phyloP scores from a whole-genome alignment of 2,113 vertebrate genomes.

The Callionymus lyra region DNA sequence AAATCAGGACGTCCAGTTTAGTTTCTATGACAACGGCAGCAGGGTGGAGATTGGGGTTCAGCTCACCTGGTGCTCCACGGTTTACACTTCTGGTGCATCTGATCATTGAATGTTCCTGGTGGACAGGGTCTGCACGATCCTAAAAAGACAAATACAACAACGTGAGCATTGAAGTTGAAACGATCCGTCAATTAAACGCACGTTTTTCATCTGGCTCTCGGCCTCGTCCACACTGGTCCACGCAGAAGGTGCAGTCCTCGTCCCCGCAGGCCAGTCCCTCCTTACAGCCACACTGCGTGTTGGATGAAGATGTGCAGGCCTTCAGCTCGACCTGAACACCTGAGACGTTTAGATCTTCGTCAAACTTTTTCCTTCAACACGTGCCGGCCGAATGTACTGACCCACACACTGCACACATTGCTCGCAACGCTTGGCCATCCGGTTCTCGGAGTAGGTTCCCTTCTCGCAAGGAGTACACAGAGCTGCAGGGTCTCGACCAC shows the following conservation, averaged over 20 bases:
- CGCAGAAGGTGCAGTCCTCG: constrained; percentile 33
- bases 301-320: constrained; percentile 23
- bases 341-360: constrained; percentile 8
- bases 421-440: rapidly evolving
- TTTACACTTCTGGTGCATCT: constrained; percentile 52
- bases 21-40: not conserved
- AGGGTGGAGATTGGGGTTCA: not conserved
- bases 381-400: not conserved
- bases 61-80: constrained; percentile 48
- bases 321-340: constrained; percentile 20
- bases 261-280: constrained; percentile 45
- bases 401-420: constrained; percentile 54
- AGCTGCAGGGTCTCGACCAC: not conserved
- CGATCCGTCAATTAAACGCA: constrained; percentile 27
- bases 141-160: constrained; percentile 9
- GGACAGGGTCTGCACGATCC: constrained; percentile 55
- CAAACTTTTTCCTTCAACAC: too few relatives aligned
- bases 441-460: not conserved
- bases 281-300: constrained; percentile 57
- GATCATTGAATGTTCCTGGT: constrained; percentile 55
- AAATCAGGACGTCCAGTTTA: not conserved
- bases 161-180: too few relatives aligned
- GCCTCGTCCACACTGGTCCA: constrained; percentile 39
- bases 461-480: constrained; percentile 53
- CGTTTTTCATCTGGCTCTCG: constrained; percentile 35